These are phyloP conservation scores for Drosophila yooni DNA, from an alignment of 2,888 invertebrate genomes.

Conservation along the genomic window DNA sequence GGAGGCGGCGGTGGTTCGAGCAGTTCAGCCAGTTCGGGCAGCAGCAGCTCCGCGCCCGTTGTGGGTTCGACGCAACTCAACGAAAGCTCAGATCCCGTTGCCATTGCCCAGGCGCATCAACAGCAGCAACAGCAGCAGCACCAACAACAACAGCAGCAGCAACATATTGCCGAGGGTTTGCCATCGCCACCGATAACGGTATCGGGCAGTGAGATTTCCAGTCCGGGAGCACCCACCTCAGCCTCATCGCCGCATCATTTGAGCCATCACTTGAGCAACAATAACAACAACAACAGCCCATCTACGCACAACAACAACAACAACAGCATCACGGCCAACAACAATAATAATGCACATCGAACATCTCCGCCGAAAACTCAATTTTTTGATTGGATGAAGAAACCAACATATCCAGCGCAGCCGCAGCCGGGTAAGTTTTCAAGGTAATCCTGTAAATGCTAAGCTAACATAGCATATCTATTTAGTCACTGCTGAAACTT, in stretches of 20 bases:
- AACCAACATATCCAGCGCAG: constrained; percentile 93
- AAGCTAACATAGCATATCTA: background rate
- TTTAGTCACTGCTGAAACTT: background rate
- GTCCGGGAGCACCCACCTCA: constrained; percentile 86
- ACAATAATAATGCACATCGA: constrained; percentile 84
- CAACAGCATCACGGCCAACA: constrained; percentile 61
- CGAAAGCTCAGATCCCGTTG: constrained; percentile 63
- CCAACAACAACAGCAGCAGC: constrained; percentile 50
- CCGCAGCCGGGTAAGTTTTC: constrained; percentile 91
- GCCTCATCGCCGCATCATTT: constrained; percentile 83
- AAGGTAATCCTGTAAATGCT: background rate
- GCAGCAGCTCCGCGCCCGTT: constrained; percentile 65
- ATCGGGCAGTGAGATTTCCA: constrained; percentile 87
- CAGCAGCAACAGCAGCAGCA: constrained; percentile 44
- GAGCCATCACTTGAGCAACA: constrained; percentile 83
- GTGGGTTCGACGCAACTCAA: constrained; percentile 70
- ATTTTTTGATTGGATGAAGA: constrained; percentile 95
- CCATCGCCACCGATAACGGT: constrained; percentile 87
- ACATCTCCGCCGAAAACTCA: constrained; percentile 90
- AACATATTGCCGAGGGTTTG: constrained; percentile 82
- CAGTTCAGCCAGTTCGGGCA: constrained; percentile 81
- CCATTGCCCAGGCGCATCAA: constrained; percentile 45
- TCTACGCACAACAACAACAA: constrained; percentile 69
- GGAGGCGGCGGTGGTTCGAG: constrained; percentile 53
- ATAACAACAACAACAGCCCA: constrained; percentile 69